Evolutionary conservation across 2,797 vertebrate genomes (phyloP), one percentile per base, ranked within the genome.

Genomic region (Semaprochilodus insignis): DNA sequence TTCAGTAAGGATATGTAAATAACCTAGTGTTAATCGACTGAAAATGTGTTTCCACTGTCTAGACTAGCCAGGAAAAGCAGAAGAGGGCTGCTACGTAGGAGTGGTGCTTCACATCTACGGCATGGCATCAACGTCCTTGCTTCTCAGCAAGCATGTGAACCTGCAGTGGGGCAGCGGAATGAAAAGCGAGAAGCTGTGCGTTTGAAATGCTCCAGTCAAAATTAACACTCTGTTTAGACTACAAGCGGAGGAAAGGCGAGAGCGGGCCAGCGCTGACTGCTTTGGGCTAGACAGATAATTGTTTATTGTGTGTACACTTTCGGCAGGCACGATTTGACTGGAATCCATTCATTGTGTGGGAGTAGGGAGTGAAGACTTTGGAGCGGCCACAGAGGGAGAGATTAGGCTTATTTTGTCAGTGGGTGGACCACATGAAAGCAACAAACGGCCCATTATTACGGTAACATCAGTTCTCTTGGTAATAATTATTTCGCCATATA

Each of bases 221-320:
- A 94, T 93, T 90, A 93, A 94, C 91, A 93, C 94, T 94, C 90
- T 93, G 92, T 92, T 94, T 94, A 94, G 93, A 93, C 91, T 86
- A 86, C 85, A 90, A 91, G 88, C 86, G 25, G 81, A 60, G 25
- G 31, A 55, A 74, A 63, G 15, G 63, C 19, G 40, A 54, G 81
- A n/a, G 67, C 74, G 57, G 77, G 83, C 83, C 78, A 81, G 76
- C 76, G 82, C 79, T 82, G 87, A 85, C 70, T 79, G 91, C 91
- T 93, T 88, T 90, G 88, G 93, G 91, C 91, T 85, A 94, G 90
- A 92, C 90, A 90, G 86, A 93, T 91, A 94, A 95, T 91, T 95
- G 93, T 96, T 97, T 95, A 94, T 89, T 91, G 85, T 95, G 91
- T 88, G 90, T 84, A 91, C 93, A 94, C 92, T 94, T 93, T 92